A percentile compares a stretch with the other conserved stretches of the same genome.
Evolutionary conservation across 2,797 vertebrate genomes (phyloP).

Genomic region (Furcifer pardalis): DNA sequence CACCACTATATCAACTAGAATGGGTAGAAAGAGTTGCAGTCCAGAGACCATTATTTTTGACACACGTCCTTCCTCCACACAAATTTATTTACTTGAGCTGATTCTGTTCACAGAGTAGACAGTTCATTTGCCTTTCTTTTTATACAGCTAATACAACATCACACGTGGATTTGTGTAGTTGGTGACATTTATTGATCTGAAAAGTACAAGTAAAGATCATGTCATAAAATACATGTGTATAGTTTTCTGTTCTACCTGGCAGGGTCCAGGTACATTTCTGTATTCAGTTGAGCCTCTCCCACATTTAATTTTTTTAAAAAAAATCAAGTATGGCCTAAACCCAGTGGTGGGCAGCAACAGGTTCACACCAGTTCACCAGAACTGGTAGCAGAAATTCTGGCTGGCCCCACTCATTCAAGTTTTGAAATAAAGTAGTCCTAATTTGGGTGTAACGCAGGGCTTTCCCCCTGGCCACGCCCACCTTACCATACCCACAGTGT

Average conservation of each 20-base stretch:
- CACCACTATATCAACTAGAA: slow-evolving; percentile 8
- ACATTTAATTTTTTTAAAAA: background rate
- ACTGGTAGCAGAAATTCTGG: no score
- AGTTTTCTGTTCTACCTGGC: background rate
- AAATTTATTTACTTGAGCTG: slow-evolving; percentile 48
- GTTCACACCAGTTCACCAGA: no score
- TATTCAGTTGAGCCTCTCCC: background rate
- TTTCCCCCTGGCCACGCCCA: no score
- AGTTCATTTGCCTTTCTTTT: slow-evolving; percentile 17
- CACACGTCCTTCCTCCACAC: slow-evolving; percentile 19
- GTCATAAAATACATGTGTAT: slow-evolving; percentile 2
- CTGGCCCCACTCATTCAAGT: no score
- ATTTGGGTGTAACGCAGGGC: no score
- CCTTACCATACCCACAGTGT: no score
- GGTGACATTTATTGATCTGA: slow-evolving; percentile 72
- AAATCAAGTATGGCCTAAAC: background rate
- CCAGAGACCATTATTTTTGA: slow-evolving; percentile 19
- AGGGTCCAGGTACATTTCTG: background rate
- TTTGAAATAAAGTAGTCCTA: no score
- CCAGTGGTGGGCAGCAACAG: no score
- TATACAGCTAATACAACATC: slow-evolving; percentile 55
- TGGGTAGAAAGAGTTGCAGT: slow-evolving; percentile 2
- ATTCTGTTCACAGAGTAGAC: slow-evolving; percentile 24
- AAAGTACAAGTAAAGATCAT: slow-evolving; percentile 55
- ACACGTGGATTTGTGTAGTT: slow-evolving; percentile 73